Evolutionary conservation across 2,113 vertebrate genomes (phyloP), one percentile per base, ranked within the genome.

Genomic region (Sitta europaea): DNA sequence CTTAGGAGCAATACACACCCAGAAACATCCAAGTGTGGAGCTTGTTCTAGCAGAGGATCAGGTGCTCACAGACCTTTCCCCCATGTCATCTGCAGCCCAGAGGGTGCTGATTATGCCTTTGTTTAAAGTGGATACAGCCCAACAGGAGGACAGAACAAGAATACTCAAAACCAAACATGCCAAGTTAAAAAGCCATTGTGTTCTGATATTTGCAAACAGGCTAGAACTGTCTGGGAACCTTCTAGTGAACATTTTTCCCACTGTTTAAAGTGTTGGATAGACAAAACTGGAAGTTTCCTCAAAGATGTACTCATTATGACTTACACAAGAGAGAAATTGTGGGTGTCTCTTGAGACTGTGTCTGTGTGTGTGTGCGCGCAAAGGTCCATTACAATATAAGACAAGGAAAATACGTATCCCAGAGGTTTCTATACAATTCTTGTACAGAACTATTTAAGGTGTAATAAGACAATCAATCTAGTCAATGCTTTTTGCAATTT

Each of bases 321-420:
- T 47, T 51, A 53, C 12, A 47, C 12, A 40, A 24, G 31, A 72
- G 23, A 57, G 38, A 77, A 77, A 53, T n/a, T 2, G 12, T 8
- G 22, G 23, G 6, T 43, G 7, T 42, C 6, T 10, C 23, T n/a
- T 72, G 17, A 53, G 57, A 47, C 47, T 19, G 9, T 5, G 16
- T 35, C 51, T 58, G 3, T 3, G 0, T 20, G 8, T 6, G 4
- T 18, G 6, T 4, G n/a, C n/a, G n/a, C n/a, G 9, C 5, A 78
- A 47, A 65, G 7, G 11, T 42, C 35, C 20, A n/a, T 28, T 24
- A 36, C 19, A 61, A 54, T 20, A 6, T 15, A 36, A 42, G 8
- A 42, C 14, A 91, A 77, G 8, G 22, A 43, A 91, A 79, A 90
- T 14, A 45, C 9, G 27, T 5, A 86, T 40, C 6, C 9, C 23